These are phyloP conservation scores for Anagrus nilaparvatae DNA, from an alignment of 1,140 invertebrate species.

Conservation along the genomic window DNA sequence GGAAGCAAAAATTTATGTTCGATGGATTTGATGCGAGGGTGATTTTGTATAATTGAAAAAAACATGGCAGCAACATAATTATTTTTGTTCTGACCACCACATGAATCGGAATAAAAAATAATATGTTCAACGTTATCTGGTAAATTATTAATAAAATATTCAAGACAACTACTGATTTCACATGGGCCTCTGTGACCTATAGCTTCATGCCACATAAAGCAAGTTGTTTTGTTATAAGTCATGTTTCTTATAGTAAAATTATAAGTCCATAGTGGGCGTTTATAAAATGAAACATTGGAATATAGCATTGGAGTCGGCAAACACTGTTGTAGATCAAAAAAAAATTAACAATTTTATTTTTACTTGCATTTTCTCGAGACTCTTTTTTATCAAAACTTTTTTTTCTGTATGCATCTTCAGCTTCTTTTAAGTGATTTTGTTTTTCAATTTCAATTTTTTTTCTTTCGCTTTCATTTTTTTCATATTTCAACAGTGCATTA, in stretches of 20 bases:
- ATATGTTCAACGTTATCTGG: constrained; percentile 15
- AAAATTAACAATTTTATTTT: constrained; percentile 9
- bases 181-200: constrained; percentile 24
- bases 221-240: constrained; percentile 14
- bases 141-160: constrained; percentile 17
- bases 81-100: constrained; percentile 26
- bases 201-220: constrained; percentile 33
- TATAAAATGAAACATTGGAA: constrained; percentile 28
- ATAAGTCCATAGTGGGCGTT: constrained; percentile 30
- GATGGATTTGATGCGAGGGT: constrained; percentile 14
- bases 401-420: constrained; percentile 3
- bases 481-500: constrained; percentile 11
- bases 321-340: constrained; percentile 32
- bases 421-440: constrained; percentile 9
- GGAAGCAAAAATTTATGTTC: constrained; percentile 29
- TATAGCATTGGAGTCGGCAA: constrained; percentile 26
- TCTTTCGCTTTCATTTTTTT: constrained; percentile 9
- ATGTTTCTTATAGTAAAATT: constrained; percentile 32
- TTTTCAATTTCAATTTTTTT: constrained; percentile 7
- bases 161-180: constrained; percentile 26
- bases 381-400: not conserved
- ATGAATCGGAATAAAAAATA: constrained; percentile 26
- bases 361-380: too few species aligned
- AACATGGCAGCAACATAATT: constrained; percentile 19
- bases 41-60: constrained; percentile 11